These are phyloP conservation scores for Andrena dorsata DNA, from an alignment of 2,888 invertebrate species.

Conservation along the genomic window DNA sequence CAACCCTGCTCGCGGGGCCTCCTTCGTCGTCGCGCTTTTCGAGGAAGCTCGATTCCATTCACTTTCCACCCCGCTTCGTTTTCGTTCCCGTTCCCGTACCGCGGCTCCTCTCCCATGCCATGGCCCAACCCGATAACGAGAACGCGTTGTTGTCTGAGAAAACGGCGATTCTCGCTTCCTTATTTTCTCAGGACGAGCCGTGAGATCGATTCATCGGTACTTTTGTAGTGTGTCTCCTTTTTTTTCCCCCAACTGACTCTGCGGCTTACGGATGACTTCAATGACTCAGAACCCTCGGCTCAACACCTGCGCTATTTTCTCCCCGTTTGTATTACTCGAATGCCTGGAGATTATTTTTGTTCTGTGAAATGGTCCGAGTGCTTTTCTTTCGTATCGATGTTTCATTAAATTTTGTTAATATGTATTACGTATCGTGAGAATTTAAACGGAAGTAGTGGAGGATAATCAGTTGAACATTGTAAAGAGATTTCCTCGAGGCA, in stretches of 20 bases:
- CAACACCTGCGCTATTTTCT: neutral
- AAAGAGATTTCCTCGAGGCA: neutral
- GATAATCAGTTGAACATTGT: neutral
- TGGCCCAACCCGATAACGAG: neutral
- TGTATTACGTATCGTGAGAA: neutral
- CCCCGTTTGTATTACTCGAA: neutral
- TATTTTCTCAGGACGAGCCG: conserved; percentile 17
- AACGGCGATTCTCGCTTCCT: conserved; percentile 26
- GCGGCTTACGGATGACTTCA: conserved; percentile 21
- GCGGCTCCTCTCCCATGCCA: neutral
- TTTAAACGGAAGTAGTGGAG: neutral
- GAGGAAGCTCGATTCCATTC: conserved; percentile 47
- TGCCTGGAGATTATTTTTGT: neutral
- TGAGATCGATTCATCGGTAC: conserved; percentile 23
- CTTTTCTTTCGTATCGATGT: neutral
- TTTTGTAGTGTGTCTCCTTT: conserved; percentile 3
- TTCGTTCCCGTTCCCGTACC: neutral
- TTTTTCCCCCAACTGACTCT: conserved; percentile 13
- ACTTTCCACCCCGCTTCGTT: neutral
- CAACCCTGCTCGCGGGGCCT: conserved; percentile 60
- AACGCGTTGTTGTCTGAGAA: conserved; percentile 52
- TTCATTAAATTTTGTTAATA: neutral
- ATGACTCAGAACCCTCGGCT: neutral
- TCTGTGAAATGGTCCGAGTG: neutral
- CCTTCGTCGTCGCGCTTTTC: conserved; percentile 37